Conservation (phyloP, 2,888 invertebrate genomes). For the Macaria notata region DNA sequence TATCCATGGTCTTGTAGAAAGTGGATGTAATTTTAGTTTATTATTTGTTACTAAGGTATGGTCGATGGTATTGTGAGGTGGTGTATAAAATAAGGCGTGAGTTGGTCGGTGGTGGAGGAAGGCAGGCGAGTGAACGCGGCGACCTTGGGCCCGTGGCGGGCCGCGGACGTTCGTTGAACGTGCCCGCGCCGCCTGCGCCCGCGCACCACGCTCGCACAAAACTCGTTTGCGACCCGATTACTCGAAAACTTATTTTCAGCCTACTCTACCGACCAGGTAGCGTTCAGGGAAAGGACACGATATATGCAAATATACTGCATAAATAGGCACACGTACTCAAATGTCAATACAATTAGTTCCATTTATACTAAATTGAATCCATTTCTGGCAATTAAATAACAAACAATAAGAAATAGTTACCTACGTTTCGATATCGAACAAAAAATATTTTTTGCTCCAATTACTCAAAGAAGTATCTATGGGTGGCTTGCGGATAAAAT, state of each 20-base stretch:
- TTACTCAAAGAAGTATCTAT: too few species aligned
- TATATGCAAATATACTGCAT: background rate
- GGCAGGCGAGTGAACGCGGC: constrained; percentile 65
- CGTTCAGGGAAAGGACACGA: constrained; percentile 1
- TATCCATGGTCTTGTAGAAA: too few species aligned
- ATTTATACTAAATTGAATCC: too few species aligned
- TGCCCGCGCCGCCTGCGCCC: constrained; percentile 38
- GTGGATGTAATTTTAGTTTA: too few species aligned
- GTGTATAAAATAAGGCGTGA: constrained; percentile 44
- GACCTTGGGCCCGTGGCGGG: constrained; percentile 76
- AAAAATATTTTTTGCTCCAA: too few species aligned
- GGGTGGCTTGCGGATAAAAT: constrained; percentile 15
- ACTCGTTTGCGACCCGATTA: constrained; percentile 70
- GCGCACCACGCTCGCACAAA: constrained; percentile 68
- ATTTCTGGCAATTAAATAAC: too few species aligned
- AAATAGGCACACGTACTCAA: background rate
- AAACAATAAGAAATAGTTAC: too few species aligned
- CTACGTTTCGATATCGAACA: too few species aligned
- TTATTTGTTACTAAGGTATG: background rate
- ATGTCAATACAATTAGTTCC: too few species aligned
- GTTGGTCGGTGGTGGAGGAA: constrained; percentile 39
- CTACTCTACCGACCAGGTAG: constrained; percentile 27
- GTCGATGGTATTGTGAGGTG: constrained; percentile 41
- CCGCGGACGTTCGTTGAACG: constrained; percentile 82
- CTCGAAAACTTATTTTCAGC: constrained; percentile 56